These are phyloP conservation scores for Nestor notabilis DNA, from an alignment of 2,113 vertebrate genomes.

Conservation along the genomic window DNA sequence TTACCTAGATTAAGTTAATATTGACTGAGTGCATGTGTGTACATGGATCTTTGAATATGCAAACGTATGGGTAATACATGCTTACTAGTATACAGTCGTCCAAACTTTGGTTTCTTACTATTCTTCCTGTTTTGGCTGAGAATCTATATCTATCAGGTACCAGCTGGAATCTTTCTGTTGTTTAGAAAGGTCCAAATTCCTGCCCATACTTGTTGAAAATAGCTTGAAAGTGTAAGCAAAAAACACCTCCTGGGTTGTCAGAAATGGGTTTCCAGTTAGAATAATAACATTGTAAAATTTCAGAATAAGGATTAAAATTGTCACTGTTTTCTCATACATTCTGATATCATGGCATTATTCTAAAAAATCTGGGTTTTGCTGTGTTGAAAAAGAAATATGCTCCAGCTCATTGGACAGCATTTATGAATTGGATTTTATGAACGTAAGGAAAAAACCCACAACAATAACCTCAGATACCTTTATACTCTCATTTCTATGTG, in stretches of 20 bases:
- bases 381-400: neutral
- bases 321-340: neutral
- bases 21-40: neutral
- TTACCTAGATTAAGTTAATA: neutral
- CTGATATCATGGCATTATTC: neutral
- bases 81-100: neutral
- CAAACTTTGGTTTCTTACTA: neutral
- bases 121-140: conserved; percentile 9
- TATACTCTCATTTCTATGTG: fast-evolving
- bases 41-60: neutral
- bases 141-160: neutral
- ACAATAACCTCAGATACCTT: neutral
- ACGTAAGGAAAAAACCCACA: neutral
- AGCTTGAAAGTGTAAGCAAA: neutral
- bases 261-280: neutral
- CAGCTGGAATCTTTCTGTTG: conserved; percentile 17
- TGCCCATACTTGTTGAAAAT: neutral
- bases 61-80: conserved; percentile 9
- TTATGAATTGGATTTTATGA: neutral
- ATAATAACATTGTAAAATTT: neutral
- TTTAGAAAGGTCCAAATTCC: conserved; percentile 10
- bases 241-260: neutral
- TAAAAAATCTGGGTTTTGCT: neutral
- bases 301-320: neutral
- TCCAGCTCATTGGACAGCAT: neutral